Base-by-base conservation (phyloP, 1,140 invertebrate species). In the Brachionus manjavacas region DNA sequence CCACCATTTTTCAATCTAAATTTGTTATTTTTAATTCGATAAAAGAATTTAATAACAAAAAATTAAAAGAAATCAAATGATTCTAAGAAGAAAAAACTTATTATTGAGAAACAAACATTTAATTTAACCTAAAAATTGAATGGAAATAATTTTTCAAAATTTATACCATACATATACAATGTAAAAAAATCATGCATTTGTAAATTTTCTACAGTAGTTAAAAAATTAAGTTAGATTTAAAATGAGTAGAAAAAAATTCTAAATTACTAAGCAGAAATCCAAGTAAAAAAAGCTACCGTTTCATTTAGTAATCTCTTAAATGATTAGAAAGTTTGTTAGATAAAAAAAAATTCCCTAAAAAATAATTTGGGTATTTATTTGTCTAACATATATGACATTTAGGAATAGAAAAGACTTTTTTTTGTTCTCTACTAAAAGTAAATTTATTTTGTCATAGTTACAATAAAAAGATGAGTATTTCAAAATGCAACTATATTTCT, bases 1-100 rank as follows among this genome's bases (percentile, higher is more conserved):
- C 72, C 12, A 76, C 72, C 72, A 76, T 76, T 76, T 76, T 46
- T 43, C 46, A 35, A 70, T 28, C 7, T 28, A 70, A 28, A 31
- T 35, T 7, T 35, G 7, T 35, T 35, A 7, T 35, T 6, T 35
- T 35, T 7, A 35, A 35, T 35, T 7, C 7, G 6, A 35, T 7
- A 7, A 35, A 35, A 35, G 31, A 35, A 6, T 35, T 35, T 0
- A 35, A 35, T 35, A 35, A 7, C 31, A 35, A 35, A 35, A 35
- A 35, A 35, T 31, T 31, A 7, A 35, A 35, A 35, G 31, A 4
- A 7, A 35, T 1, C 31, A 35, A 35, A 35, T 35, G 31, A 35
- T 35, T 35, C 31, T 35, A 7, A 35, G 31, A 66, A 14, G n/a
- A n/a, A 66, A 66, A 66, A 66, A 23, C 20, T 66, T 4, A 70